These are phyloP conservation scores for Archivesica marissinica DNA, from an alignment of 1,140 invertebrate genomes.

Conservation along the genomic window DNA sequence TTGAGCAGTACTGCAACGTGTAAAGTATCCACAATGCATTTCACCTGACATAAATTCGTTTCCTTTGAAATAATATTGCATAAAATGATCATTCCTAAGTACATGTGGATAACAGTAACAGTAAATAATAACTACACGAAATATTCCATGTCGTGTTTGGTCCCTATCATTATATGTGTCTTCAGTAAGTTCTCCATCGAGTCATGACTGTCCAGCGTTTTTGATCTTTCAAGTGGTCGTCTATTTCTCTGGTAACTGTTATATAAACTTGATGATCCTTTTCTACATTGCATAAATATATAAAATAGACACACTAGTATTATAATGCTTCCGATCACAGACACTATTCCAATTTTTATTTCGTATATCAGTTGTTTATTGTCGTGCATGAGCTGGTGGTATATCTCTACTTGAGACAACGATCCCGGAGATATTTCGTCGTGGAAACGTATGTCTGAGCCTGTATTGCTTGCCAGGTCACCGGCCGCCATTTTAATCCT, in stretches of 20 bases:
- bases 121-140: conserved; percentile 7
- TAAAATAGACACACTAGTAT: conserved; percentile 49
- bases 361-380: conserved; percentile 58
- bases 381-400: conserved; percentile 58
- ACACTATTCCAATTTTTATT: conserved; percentile 56
- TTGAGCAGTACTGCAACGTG: no score
- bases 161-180: conserved; percentile 39
- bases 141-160: conserved; percentile 23
- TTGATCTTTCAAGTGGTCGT: not conserved
- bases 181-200: conserved; percentile 47
- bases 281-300: conserved; percentile 49
- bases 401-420: conserved; percentile 51
- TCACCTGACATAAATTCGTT: conserved; percentile 34
- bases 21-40: not conserved
- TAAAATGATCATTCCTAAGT: not conserved
- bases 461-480: conserved; percentile 1
- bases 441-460: conserved; percentile 52
- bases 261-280: conserved; percentile 18
- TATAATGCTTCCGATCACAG: conserved; percentile 38
- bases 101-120: not conserved
- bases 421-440: conserved; percentile 46
- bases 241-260: conserved; percentile 32
- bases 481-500: not conserved
- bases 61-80: conserved; percentile 11
- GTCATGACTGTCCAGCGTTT: not conserved